Conservation (phyloP, 2,113 vertebrate genomes). For the Gymnogyps californianus region DNA sequence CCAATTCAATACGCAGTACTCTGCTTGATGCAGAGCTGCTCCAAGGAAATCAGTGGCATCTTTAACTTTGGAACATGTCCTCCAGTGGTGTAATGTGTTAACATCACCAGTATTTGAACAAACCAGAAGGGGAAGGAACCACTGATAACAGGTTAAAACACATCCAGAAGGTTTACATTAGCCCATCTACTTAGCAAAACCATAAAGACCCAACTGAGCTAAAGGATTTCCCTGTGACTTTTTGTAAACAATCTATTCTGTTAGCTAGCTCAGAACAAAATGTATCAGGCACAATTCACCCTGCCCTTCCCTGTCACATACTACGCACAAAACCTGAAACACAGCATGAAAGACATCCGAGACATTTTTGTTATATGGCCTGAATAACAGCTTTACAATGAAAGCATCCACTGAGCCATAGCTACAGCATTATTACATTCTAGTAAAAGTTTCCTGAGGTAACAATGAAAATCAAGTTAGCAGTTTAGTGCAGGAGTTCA, state of each 20-base stretch:
- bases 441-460: slow-evolving; percentile 31
- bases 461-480: slow-evolving; percentile 28
- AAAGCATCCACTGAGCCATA: neutral
- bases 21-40: neutral
- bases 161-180: neutral
- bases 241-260: neutral
- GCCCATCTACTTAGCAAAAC: neutral
- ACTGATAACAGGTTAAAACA: neutral
- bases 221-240: neutral
- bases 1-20: neutral
- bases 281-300: neutral
- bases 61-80: neutral
- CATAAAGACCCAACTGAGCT: neutral
- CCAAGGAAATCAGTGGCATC: neutral
- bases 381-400: neutral
- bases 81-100: neutral
- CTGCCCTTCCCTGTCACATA: neutral
- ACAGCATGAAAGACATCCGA: neutral
- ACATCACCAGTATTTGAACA: neutral
- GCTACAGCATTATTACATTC: neutral
- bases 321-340: neutral
- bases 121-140: neutral
- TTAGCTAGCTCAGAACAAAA: neutral
- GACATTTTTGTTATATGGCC: neutral
- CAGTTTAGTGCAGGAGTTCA: neutral